Conservation (phyloP, 2,888 invertebrate genomes). For the Rapana venosa region DNA sequence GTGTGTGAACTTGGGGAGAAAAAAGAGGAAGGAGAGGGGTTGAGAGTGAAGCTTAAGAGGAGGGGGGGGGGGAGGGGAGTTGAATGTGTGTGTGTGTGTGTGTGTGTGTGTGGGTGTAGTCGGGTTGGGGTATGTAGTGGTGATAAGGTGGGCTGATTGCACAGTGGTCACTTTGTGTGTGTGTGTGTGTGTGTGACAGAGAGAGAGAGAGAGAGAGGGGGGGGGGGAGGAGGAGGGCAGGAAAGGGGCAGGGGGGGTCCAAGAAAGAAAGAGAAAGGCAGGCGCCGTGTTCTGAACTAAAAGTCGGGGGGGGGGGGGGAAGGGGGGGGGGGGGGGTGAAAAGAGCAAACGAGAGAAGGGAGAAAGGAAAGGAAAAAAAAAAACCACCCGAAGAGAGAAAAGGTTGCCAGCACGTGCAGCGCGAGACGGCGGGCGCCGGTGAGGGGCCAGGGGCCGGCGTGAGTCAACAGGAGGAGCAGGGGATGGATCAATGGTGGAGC, state of each 20-base stretch:
- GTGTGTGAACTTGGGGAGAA: background rate
- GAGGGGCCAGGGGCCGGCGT: slow-evolving; percentile 19
- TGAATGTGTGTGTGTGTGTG: background rate
- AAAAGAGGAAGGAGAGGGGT: too few species aligned
- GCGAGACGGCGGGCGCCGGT: slow-evolving; percentile 25
- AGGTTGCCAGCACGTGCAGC: slow-evolving; percentile 24
- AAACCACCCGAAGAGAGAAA: too few species aligned
- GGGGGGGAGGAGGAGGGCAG: background rate
- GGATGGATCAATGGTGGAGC: slow-evolving; percentile 27
- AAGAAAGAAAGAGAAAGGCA: background rate
- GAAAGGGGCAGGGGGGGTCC: background rate
- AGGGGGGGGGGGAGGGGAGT: background rate
- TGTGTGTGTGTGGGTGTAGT: background rate
- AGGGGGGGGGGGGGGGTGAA: too few species aligned
- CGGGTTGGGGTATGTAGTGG: background rate
- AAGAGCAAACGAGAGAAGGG: too few species aligned
- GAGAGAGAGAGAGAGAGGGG: background rate
- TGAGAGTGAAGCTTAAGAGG: background rate
- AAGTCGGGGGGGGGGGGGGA: too few species aligned
- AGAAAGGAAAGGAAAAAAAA: background rate
- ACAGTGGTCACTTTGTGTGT: background rate
- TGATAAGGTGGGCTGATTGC: too few species aligned
- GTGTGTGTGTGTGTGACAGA: background rate
- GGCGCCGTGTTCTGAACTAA: background rate
- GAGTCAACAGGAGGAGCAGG: slow-evolving; percentile 32